Evolutionary conservation across 2,797 vertebrate genomes (phyloP).

Genomic region (Sebastes hopkinsi): DNA sequence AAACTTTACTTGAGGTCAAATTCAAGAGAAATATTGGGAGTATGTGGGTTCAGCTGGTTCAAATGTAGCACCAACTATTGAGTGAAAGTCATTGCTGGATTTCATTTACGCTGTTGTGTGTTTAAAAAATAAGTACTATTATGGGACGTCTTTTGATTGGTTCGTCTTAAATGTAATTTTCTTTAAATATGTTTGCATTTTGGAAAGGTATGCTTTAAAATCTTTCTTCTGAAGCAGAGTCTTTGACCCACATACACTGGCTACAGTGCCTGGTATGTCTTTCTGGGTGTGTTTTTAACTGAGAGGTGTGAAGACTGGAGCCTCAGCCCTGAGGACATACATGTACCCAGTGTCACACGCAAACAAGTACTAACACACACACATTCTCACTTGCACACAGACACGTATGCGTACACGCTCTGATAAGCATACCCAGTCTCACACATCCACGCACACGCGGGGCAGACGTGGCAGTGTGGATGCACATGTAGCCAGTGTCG

Average conservation of each 20-base stretch:
- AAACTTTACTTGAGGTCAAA: neutral
- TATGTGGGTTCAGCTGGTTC: neutral
- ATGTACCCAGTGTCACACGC: conserved; percentile 54
- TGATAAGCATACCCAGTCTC: neutral
- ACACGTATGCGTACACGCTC: conserved; percentile 23
- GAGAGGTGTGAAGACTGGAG: conserved; percentile 75
- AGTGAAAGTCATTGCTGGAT: neutral
- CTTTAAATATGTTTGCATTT: neutral
- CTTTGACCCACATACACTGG: conserved; percentile 53
- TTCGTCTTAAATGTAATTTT: neutral
- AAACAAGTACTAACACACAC: conserved; percentile 16
- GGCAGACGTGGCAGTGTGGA: conserved; percentile 41
- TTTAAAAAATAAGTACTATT: neutral
- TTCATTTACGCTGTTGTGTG: neutral
- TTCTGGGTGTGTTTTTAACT: conserved; percentile 62
- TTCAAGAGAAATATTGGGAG: neutral
- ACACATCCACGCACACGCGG: neutral
- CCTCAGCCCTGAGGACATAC: conserved; percentile 61
- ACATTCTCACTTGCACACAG: conserved; percentile 31
- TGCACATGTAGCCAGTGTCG: conserved; percentile 47
- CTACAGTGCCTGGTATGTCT: conserved; percentile 58
- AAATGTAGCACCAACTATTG: neutral
- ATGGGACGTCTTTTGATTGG: neutral
- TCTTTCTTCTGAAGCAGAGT: neutral
- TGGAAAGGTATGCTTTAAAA: neutral